phyloP scores from a whole-genome alignment of 2,113 vertebrate genomes.

The Zosterops borbonicus region DNA sequence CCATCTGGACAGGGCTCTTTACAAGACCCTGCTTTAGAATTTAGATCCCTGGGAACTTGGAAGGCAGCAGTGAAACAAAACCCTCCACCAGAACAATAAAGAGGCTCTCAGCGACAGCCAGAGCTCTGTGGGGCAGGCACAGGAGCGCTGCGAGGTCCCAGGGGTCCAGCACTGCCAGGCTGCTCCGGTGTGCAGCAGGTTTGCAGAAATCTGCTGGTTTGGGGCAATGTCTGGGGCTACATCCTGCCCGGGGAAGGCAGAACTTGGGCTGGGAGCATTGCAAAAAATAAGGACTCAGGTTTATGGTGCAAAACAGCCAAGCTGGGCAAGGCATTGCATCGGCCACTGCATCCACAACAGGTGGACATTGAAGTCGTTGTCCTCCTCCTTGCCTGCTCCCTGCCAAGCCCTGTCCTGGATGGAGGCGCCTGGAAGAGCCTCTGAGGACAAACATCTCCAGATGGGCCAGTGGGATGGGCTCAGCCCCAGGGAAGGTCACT shows the following conservation, averaged over 20 bases:
- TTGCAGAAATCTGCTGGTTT: background rate
- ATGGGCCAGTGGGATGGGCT: background rate
- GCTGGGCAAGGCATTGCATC: background rate
- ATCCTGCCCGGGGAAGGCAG: background rate
- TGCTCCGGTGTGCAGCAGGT: background rate
- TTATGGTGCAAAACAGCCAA: background rate
- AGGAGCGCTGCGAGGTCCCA: background rate
- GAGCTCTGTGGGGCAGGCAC: background rate
- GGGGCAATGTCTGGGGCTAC: background rate
- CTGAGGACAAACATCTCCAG: constrained; percentile 48
- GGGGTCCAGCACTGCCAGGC: background rate
- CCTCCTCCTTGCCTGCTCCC: background rate
- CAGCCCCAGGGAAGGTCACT: background rate
- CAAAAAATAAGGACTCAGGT: background rate
- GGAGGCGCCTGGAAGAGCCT: background rate
- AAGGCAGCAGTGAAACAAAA: constrained; percentile 61
- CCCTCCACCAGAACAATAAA: background rate
- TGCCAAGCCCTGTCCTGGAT: background rate
- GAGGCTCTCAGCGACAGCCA: background rate
- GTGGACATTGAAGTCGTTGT: background rate
- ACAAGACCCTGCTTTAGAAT: constrained; percentile 51
- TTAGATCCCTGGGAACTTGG: constrained; percentile 69
- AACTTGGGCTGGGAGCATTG: background rate
- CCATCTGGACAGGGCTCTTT: constrained; percentile 50
- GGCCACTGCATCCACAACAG: background rate